Conservation (phyloP, 2,888 invertebrate genomes). For the Tyria jacobaeae region DNA sequence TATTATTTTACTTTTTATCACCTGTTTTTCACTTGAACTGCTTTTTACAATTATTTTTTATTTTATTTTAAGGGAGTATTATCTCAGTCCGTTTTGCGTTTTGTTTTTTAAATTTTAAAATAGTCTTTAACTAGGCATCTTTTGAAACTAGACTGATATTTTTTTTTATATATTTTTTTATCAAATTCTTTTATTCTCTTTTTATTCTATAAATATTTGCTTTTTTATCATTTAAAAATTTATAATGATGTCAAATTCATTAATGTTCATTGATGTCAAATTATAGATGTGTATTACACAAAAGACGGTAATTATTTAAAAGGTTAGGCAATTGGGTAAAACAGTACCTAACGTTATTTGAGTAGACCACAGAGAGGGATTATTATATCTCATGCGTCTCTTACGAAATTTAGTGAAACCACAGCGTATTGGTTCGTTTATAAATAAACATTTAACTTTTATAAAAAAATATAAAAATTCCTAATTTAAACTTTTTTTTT, state of each 20-base stretch:
- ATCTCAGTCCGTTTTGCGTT: background rate
- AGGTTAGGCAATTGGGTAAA: constrained; percentile 14
- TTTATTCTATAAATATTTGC: background rate
- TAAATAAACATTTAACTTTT: background rate
- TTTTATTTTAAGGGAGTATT: background rate
- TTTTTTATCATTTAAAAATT: too few relatives aligned
- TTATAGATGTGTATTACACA: too few relatives aligned
- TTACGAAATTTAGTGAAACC: constrained; percentile 26
- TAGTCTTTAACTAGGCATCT: background rate
- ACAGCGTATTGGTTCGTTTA: constrained; percentile 6
- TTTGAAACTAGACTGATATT: background rate
- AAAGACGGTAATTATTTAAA: background rate
- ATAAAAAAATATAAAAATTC: background rate
- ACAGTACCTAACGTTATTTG: constrained; percentile 39
- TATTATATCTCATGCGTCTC: constrained; percentile 30
- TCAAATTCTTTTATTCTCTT: background rate
- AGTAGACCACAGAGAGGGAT: constrained; percentile 40
- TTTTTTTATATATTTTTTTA: background rate
- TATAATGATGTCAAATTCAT: background rate
- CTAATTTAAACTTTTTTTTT: too few relatives aligned
- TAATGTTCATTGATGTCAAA: too few relatives aligned
- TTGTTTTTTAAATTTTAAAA: background rate
- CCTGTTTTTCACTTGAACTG: background rate
- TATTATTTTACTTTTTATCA: background rate
- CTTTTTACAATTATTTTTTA: background rate